A percentile compares a stretch with the other conserved stretches of the same genome.
Evolutionary conservation across 2,113 vertebrate species (phyloP).

Genomic region (Sterrhoptilus dennistouni): DNA sequence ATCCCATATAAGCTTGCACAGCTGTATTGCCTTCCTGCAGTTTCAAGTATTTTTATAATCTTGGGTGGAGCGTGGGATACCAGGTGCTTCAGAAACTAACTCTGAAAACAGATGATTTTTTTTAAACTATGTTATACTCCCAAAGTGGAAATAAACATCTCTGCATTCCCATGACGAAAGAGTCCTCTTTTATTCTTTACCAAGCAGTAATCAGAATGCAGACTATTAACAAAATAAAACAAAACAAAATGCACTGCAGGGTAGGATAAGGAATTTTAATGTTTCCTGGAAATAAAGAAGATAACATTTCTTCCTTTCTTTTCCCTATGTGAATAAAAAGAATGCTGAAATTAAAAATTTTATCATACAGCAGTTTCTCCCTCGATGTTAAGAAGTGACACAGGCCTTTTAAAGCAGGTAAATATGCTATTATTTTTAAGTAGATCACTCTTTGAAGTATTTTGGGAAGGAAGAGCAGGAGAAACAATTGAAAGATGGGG

Average conservation of each 20-base stretch:
- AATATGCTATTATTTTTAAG: not conserved
- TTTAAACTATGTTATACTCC: slow-evolving; percentile 9
- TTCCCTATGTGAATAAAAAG: slow-evolving; percentile 3
- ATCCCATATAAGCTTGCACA: slow-evolving; percentile 17
- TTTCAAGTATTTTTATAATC: slow-evolving; percentile 30
- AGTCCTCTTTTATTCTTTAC: slow-evolving; percentile 51
- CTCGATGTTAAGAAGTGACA: not conserved
- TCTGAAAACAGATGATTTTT: slow-evolving; percentile 34
- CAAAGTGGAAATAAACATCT: slow-evolving; percentile 57
- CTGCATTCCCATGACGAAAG: slow-evolving; percentile 48
- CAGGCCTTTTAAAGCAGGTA: not conserved
- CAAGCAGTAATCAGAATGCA: slow-evolving; percentile 48
- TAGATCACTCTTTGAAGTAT: not conserved
- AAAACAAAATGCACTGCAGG: not conserved
- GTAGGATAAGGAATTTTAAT: slow-evolving; percentile 21
- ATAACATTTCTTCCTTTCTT: slow-evolving; percentile 11
- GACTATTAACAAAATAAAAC: slow-evolving; percentile 32
- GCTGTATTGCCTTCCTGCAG: slow-evolving; percentile 50
- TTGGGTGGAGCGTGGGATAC: slow-evolving; percentile 51
- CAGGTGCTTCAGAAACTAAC: slow-evolving; percentile 50
- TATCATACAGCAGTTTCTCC: not conserved
- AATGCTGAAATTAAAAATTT: slow-evolving; percentile 6
- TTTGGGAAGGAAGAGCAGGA: not conserved
- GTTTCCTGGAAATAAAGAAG: slow-evolving; percentile 39
- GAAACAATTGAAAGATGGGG: not conserved